Evolutionary conservation across 2,113 vertebrate genomes (phyloP).

Genomic region (Chelonoidis abingdonii): DNA sequence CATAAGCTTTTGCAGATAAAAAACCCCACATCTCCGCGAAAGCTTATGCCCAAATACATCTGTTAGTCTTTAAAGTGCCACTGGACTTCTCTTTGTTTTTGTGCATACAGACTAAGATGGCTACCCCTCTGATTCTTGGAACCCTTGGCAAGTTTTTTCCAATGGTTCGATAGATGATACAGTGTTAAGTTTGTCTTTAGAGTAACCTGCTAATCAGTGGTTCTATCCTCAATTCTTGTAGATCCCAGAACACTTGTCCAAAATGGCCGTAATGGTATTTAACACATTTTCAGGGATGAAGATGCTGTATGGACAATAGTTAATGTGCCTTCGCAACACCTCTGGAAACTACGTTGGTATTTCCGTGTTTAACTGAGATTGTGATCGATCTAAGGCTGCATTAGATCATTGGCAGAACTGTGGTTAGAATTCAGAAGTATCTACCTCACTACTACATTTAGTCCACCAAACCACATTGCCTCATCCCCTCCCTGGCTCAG

Average conservation of each 20-base stretch:
- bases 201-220: neutral
- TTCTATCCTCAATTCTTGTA: neutral
- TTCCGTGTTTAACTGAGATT: neutral
- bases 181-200: rapidly evolving
- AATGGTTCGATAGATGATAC: rapidly evolving
- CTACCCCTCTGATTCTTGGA: no score
- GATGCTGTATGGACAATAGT: neutral
- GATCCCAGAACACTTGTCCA: neutral
- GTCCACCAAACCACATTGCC: rapidly evolving
- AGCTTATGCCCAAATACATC: no score
- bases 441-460: rapidly evolving
- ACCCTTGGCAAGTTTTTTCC: neutral
- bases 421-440: neutral
- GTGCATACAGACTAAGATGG: no score
- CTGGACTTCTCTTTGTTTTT: no score
- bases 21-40: no score
- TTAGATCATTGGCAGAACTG: neutral
- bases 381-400: neutral
- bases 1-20: no score
- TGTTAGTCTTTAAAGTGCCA: no score
- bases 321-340: neutral
- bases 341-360: neutral
- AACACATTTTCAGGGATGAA: neutral
- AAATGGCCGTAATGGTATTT: rapidly evolving
- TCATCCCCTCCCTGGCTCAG: neutral